Percentiles rank a stretch among this genome's conserved stretches.
Conservation (phyloP, 2,797 vertebrate species). For the Galaxias olidus region DNA sequence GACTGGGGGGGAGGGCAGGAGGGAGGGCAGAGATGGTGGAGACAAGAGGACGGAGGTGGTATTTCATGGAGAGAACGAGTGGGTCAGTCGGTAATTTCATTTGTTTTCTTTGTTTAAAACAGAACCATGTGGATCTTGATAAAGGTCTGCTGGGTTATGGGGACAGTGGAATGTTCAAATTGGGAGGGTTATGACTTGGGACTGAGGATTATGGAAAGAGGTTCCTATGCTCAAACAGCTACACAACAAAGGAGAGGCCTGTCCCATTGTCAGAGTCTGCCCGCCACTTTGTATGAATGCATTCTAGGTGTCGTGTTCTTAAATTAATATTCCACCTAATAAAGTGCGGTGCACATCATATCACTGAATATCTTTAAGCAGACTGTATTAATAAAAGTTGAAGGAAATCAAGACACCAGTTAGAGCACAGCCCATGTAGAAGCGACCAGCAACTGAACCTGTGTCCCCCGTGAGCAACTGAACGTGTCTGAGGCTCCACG, state of each 20-base stretch:
- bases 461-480: background rate
- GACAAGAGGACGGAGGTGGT: background rate
- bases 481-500: too few relatives aligned
- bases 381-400: too few relatives aligned
- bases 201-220: too few relatives aligned
- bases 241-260: too few relatives aligned
- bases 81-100: constrained; percentile 4
- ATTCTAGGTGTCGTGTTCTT: too few relatives aligned
- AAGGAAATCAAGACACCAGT: too few relatives aligned
- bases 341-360: too few relatives aligned
- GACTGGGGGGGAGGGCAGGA: background rate
- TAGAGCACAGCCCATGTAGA: too few relatives aligned
- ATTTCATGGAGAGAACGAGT: constrained; percentile 9
- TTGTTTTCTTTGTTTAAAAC: constrained; percentile 5
- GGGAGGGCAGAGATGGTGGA: background rate
- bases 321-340: too few relatives aligned
- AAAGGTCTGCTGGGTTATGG: background rate
- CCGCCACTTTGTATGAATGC: background rate
- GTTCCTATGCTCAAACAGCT: too few relatives aligned
- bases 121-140: constrained; percentile 18
- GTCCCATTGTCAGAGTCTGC: background rate
- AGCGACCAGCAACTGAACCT: background rate
- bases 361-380: too few relatives aligned
- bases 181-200: background rate
- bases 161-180: constrained; percentile 8